A percentile compares a stretch with the other conserved stretches of the same genome.
These are phyloP conservation scores for Nasonia longicornis DNA, from an alignment of 1,140 invertebrate species.

Conservation along the genomic window DNA sequence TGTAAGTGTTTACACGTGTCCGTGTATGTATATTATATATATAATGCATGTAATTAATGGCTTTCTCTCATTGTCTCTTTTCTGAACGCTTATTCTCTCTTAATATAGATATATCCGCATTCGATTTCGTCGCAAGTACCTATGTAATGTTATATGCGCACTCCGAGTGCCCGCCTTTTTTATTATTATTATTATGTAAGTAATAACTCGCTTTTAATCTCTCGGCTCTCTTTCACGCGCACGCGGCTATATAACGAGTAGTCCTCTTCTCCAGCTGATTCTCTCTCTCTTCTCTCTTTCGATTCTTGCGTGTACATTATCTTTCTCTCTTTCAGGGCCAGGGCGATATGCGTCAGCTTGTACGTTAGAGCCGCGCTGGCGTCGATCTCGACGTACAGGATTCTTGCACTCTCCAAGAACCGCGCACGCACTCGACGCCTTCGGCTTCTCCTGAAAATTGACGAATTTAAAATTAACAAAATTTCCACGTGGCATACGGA, in stretches of 20 bases:
- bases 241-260: too few relatives aligned
- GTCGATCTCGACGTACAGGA: constrained; percentile 10
- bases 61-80: constrained; percentile 3
- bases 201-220: background rate
- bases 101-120: background rate
- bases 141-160: background rate
- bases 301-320: background rate
- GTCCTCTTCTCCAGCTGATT: background rate
- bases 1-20: background rate
- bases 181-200: background rate
- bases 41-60: background rate
- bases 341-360: constrained; percentile 34
- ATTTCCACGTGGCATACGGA: background rate
- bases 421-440: constrained; percentile 19
- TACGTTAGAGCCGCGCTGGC: background rate
- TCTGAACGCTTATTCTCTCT: background rate
- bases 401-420: constrained; percentile 21
- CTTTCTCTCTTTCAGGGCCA: background rate
- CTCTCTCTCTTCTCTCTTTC: background rate
- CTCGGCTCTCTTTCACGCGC: too few relatives aligned
- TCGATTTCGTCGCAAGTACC: background rate
- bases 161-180: background rate
- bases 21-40: too few relatives aligned
- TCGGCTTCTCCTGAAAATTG: constrained; percentile 6
- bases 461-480: background rate